Evolutionary conservation across 2,888 invertebrate species (phyloP).

Genomic region (Tenthredo amoena): DNA sequence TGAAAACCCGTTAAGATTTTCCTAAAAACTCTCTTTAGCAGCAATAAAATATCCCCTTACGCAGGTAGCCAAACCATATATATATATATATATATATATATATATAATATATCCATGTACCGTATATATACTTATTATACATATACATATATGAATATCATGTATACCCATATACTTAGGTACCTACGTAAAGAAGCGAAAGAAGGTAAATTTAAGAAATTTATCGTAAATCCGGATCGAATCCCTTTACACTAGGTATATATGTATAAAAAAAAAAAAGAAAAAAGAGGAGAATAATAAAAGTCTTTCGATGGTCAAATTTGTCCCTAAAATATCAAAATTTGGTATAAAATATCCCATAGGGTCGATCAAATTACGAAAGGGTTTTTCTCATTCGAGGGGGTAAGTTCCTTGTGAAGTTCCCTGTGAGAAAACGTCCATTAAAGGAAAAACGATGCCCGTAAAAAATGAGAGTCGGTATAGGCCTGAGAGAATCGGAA

Average conservation of each 20-base stretch:
- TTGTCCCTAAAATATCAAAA: constrained; percentile 37
- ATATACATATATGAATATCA: not conserved
- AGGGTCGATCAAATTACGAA: constrained; percentile 45
- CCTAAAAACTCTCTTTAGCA: constrained; percentile 70
- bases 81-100: not conserved
- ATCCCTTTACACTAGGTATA: not conserved
- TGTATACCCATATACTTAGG: not conserved
- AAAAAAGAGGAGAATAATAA: not conserved
- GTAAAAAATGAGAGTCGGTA: constrained; percentile 67
- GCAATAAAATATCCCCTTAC: constrained; percentile 72
- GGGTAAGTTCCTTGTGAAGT: constrained; percentile 59
- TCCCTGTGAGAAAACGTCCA: constrained; percentile 72
- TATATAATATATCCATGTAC: not conserved
- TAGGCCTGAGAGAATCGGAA: not conserved
- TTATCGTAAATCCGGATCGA: not conserved
- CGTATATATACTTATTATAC: not conserved
- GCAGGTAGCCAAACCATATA: constrained; percentile 45
- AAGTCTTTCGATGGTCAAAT: constrained; percentile 23
- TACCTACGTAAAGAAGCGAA: not conserved
- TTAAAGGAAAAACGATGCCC: constrained; percentile 70
- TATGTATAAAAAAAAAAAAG: too few species aligned
- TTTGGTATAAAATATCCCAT: constrained; percentile 35
- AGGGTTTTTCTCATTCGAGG: constrained; percentile 20
- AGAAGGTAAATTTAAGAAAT: not conserved
- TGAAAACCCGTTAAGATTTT: constrained; percentile 66